These are phyloP conservation scores for Drosophila infuscata DNA, from an alignment of 2,888 invertebrate genomes.

Conservation along the genomic window DNA sequence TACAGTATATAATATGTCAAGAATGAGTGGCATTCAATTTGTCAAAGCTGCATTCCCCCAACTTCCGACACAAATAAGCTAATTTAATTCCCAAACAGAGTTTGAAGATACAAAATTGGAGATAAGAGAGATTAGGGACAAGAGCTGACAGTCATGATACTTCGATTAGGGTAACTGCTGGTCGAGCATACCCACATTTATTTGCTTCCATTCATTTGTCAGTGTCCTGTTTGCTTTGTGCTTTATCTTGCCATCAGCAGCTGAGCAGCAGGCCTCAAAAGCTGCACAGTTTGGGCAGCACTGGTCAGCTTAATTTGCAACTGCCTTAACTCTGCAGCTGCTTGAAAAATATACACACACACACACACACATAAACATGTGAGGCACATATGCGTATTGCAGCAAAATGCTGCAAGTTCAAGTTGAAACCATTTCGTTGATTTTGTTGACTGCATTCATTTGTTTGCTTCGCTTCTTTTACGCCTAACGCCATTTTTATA, in stretches of 20 bases:
- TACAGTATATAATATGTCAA: too few species aligned
- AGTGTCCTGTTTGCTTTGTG: not conserved
- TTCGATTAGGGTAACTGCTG: not conserved
- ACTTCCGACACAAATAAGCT: too few species aligned
- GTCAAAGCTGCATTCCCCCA: not conserved
- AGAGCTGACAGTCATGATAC: not conserved
- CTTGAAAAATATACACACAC: not conserved
- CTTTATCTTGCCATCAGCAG: not conserved
- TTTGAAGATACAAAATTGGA: not conserved
- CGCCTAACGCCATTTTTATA: conserved; percentile 54
- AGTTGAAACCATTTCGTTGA: conserved; percentile 40
- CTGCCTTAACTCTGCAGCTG: not conserved
- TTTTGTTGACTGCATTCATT: conserved; percentile 14
- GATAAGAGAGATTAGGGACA: not conserved
- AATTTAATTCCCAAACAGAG: not conserved
- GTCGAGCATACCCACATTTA: not conserved
- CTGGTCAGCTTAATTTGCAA: not conserved
- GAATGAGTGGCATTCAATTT: not conserved
- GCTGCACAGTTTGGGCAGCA: conserved; percentile 27
- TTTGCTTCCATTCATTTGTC: not conserved
- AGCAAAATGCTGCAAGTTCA: conserved; percentile 22
- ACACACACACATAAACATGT: too few species aligned
- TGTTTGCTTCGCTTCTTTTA: conserved; percentile 17
- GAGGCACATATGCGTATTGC: conserved; percentile 3
- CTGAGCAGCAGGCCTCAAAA: conserved; percentile 6